phyloP scores from a whole-genome alignment of 2,888 invertebrate species.

The Mactromeris polynyma region DNA sequence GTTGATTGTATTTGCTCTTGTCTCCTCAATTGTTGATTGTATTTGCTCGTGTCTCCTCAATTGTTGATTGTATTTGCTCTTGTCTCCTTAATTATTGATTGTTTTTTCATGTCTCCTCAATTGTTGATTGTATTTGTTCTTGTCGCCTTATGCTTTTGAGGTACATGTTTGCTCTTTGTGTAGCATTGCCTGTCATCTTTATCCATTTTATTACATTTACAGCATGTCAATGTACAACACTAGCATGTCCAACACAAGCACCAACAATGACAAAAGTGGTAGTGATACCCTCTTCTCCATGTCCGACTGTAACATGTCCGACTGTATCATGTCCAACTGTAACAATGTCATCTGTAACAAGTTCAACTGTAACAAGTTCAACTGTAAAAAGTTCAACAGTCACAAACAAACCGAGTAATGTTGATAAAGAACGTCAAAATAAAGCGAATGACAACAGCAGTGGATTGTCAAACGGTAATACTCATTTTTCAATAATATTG shows the following conservation, averaged over 20 bases:
- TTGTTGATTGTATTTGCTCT: no score
- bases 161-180: no score
- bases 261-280: neutral
- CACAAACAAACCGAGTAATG: neutral
- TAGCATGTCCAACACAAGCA: neutral
- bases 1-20: no score
- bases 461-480: conserved; percentile 3
- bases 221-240: conserved; percentile 24
- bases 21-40: no score
- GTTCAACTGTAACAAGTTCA: neutral
- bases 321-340: neutral
- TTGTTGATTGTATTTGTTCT: no score
- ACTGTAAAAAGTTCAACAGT: neutral
- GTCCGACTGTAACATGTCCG: conserved; percentile 1
- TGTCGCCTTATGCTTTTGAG: no score
- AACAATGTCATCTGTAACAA: neutral
- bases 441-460: neutral
- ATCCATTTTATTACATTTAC: neutral
- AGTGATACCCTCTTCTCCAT: neutral
- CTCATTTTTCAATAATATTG: no score
- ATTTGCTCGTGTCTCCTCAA: no score
- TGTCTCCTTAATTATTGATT: no score
- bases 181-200: no score
- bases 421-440: neutral
- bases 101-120: no score